Base-by-base conservation (phyloP, 2,113 vertebrate species). In the Scytalopus superciliaris region DNA sequence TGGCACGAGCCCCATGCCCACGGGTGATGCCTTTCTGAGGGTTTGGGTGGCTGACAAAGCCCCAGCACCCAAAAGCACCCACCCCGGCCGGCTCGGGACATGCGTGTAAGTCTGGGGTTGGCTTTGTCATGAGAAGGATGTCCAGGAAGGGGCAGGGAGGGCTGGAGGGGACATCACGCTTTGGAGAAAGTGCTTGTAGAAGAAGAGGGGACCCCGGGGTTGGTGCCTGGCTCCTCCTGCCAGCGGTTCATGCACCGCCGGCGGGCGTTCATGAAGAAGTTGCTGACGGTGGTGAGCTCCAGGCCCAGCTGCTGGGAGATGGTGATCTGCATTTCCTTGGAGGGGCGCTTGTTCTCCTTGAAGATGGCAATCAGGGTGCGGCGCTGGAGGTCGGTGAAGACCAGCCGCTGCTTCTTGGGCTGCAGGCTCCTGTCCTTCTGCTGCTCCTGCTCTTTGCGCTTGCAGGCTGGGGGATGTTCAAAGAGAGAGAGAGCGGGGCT, bases 221-320 rank as follows among this genome's bases (percentile, higher is more conserved):
- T 98, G 90, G 97, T 60, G 14, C 98, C 98, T 0, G 99, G 99
- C 94, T 99, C 99, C 73, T 99, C 99, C 33, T 99, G 98, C 99
- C 99, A 99, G 97, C 99, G 99, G 98, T 99, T 99, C 97, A 99
- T 99, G 79, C 99, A 99, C 74, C 99, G 98, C 95, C 99, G 99
- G n/a, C 99, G 99, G 28, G 99, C 99, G 7, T 99, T 99, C 99
- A 99, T 99, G 97, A 99, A 99, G 99, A 99, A 99, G 97, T 99
- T 99, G 99, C 99, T 99, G 98, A 99, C 99, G 6, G 99, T 99
- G 98, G 96, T 99, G 97, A 99, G 99, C 98, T 99, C 99, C 97
- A 99, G 96, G 94, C 99, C 99, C 49, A 99, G 99, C 96, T 99
- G 99, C 97, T 99, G 99, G 1, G 99, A 99, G 97, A 99, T 99